Evolutionary conservation across 2,113 vertebrate genomes (phyloP), one percentile per base, ranked within the genome.

Genomic region (Gnathonemus echidnorhynchus): DNA sequence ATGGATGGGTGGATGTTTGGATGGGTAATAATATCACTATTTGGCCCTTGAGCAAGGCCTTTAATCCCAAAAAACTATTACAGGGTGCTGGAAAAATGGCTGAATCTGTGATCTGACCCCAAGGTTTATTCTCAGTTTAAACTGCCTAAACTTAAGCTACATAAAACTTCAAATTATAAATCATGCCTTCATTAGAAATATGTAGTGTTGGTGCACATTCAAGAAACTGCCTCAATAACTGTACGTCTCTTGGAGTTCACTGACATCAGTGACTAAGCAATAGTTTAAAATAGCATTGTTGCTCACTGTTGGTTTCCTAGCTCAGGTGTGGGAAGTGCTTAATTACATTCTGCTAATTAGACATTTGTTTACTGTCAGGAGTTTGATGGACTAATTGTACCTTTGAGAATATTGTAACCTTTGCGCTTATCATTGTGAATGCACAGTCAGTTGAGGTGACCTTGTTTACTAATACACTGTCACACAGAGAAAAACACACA

Each of bases 271-370:
- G 35, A 35, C 31, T 77, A 39, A 77, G 74, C 74, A 42, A 80
- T 70, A 66, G 31, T 6, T 13, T 77, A 77, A 77, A 39, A 77
- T 27, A 19, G 31, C 74, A 80, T 42, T 80, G 74, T 39, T 19
- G 31, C 31, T 80, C 74, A 56, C 35, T 39, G 74, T 17, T 42
- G 31, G 17, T 80, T 80, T 80, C 3, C 35, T 39, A 80, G 4
- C 74, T 80, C 35, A 80, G 74, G 74, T 42, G 35, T 2, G 35
- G 31, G 35, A 19, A 42, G 31, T 42, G 15, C 74, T 21, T 42
- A 80, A 80, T 80, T 80, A 80, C 74, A 80, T 42, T 80, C 74
- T 80, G 74, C 74, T 80, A 80, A 80, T 80, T 80, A 80, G 74
- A 17, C 74, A 35, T 42, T 80, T 80, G 74, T 80, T 80, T 80